phyloP scores from a whole-genome alignment of 2,888 invertebrate genomes.

The Sepiola atlantica region DNA sequence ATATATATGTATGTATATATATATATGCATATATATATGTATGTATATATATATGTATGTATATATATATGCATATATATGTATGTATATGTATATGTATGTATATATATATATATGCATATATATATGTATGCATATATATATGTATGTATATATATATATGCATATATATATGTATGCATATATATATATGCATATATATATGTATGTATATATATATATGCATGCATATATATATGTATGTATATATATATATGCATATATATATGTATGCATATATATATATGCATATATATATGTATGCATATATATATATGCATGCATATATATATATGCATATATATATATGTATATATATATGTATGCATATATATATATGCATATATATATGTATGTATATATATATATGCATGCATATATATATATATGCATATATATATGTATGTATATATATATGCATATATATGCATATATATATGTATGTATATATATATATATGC shows the following conservation, averaged over 20 bases:
- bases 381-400: background rate
- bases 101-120: background rate
- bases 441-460: background rate
- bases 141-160: background rate
- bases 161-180: conserved; percentile 37
- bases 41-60: background rate
- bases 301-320: background rate
- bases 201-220: background rate
- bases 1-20: background rate
- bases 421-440: background rate
- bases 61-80: background rate
- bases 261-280: too few relatives aligned
- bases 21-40: background rate
- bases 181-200: background rate
- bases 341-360: background rate
- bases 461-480: conserved; percentile 39
- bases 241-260: background rate
- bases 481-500: background rate
- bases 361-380: background rate
- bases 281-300: background rate
- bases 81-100: background rate
- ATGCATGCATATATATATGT: background rate
- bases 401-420: background rate
- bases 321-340: background rate
- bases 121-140: background rate